A percentile compares a stretch with the other conserved stretches of the same genome.
These are phyloP conservation scores for Bombus affinis DNA, from an alignment of 1,140 invertebrate genomes.

Conservation along the genomic window DNA sequence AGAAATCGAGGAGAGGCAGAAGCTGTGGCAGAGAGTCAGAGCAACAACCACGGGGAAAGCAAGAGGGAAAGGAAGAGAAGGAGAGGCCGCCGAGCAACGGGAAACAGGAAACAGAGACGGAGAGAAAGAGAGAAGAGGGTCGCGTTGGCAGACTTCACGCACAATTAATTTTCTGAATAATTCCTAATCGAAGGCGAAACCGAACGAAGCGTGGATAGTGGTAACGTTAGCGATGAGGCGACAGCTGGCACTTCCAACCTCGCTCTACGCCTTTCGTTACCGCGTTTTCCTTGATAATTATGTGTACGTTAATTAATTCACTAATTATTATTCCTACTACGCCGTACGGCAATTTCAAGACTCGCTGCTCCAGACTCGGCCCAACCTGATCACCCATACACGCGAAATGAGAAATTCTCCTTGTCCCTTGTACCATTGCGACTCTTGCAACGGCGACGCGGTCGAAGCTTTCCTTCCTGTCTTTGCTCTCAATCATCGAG, in stretches of 20 bases:
- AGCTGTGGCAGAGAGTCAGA: not conserved
- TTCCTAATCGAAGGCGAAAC: slow-evolving; percentile 76
- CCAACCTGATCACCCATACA: too few relatives aligned
- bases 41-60: not conserved
- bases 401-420: too few relatives aligned
- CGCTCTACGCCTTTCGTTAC: slow-evolving; percentile 44
- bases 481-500: not conserved
- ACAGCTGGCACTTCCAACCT: slow-evolving; percentile 32
- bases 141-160: slow-evolving; percentile 75
- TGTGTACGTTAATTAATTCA: slow-evolving; percentile 82
- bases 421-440: too few relatives aligned
- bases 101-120: slow-evolving; percentile 7
- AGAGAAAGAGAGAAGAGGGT: slow-evolving; percentile 25
- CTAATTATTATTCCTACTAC: slow-evolving; percentile 78
- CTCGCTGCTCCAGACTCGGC: slow-evolving; percentile 10
- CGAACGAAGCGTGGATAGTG: slow-evolving; percentile 57
- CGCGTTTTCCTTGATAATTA: slow-evolving; percentile 80
- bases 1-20: slow-evolving; percentile 33
- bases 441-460: too few relatives aligned
- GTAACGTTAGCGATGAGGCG: slow-evolving; percentile 48
- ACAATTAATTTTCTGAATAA: slow-evolving; percentile 82
- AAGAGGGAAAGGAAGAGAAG: not conserved
- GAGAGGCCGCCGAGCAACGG: slow-evolving; percentile 16
- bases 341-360: slow-evolving; percentile 48
- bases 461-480: too few relatives aligned